Conservation (phyloP, 2,888 invertebrate species). For the Pyrrhia umbra region DNA sequence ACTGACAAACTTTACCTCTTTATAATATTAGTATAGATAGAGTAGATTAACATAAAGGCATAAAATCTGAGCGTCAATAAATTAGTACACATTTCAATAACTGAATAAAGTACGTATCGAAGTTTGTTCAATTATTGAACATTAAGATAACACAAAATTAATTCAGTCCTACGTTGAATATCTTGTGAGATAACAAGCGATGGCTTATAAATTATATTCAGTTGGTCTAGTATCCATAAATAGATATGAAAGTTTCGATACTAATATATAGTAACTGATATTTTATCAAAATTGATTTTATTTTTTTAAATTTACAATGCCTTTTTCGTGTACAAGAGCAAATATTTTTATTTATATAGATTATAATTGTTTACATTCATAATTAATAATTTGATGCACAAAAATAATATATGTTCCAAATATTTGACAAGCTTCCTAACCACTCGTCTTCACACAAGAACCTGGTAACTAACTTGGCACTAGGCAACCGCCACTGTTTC, state of each 20-base stretch:
- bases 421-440: not conserved
- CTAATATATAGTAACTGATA: not conserved
- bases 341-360: too few relatives aligned
- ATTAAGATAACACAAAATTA: conserved; percentile 62
- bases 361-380: too few relatives aligned
- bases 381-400: too few relatives aligned
- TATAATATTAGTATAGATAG: too few relatives aligned
- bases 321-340: too few relatives aligned
- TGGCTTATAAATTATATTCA: conserved; percentile 15
- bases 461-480: conserved; percentile 65
- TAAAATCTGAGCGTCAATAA: conserved; percentile 45
- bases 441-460: conserved; percentile 29
- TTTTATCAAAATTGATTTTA: not conserved
- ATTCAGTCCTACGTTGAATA: conserved; percentile 54
- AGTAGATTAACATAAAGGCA: conserved; percentile 13
- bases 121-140: too few relatives aligned
- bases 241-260: conserved; percentile 3
- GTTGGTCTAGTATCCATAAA: too few relatives aligned
- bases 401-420: not conserved
- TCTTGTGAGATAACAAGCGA: conserved; percentile 20
- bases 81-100: conserved; percentile 34
- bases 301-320: too few relatives aligned
- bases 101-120: conserved; percentile 50
- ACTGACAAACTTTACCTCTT: too few relatives aligned
- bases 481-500: conserved; percentile 64